Evolutionary conservation across 2,113 vertebrate genomes (phyloP).

Genomic region (Chiloscyllium plagiosum): DNA sequence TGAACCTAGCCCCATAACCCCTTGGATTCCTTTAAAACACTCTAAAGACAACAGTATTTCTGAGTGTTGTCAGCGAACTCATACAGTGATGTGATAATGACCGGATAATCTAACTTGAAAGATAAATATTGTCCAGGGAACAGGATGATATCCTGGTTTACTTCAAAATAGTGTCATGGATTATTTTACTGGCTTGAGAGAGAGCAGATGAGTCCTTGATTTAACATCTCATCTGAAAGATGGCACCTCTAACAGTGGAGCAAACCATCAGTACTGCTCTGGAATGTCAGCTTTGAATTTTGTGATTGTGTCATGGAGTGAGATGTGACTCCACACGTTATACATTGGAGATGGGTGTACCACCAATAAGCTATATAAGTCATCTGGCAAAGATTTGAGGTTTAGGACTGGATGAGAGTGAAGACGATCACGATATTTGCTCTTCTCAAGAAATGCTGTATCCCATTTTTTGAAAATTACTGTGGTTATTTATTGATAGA

Average conservation of each 20-base stretch:
- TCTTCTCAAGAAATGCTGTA: not conserved
- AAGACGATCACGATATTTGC: not conserved
- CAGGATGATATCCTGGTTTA: not conserved
- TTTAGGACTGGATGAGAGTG: not conserved
- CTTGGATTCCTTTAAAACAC: not conserved
- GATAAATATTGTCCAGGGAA: not conserved
- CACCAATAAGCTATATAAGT: too few relatives aligned
- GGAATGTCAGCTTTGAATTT: not conserved
- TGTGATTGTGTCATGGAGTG: not conserved
- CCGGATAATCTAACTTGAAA: not conserved
- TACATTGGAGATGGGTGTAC: not conserved
- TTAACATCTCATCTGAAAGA: not conserved
- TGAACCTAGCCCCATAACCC: not conserved
- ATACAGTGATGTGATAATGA: not conserved
- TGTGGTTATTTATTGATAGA: too few relatives aligned
- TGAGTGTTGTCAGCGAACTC: not conserved
- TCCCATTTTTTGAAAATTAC: not conserved
- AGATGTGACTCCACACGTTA: not conserved
- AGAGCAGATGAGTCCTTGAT: not conserved
- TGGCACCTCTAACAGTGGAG: not conserved
- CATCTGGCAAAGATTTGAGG: too few relatives aligned
- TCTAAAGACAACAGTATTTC: too few relatives aligned
- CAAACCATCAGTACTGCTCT: not conserved
- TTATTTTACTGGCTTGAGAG: not conserved
- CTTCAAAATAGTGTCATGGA: not conserved